Conservation (phyloP, 92 coral and sea anemone species). For the Epizoanthus fatuus region DNA sequence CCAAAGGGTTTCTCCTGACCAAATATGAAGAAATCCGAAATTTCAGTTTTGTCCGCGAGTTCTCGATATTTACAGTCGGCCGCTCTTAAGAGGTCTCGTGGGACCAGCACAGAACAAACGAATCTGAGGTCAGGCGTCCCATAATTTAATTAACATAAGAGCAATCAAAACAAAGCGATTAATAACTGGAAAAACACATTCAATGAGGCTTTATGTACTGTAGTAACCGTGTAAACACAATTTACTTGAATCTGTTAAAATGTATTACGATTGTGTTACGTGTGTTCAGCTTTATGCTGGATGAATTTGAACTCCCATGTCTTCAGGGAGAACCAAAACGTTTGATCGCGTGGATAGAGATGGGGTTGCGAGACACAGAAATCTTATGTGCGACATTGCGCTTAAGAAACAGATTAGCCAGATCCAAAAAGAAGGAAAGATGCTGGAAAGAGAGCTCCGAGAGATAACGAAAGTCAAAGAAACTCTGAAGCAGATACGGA, state of each 20-base stretch:
- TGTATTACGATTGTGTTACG: neutral
- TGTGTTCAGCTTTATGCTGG: neutral
- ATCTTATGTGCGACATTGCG: conserved; percentile 89
- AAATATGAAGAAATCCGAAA: too few species aligned
- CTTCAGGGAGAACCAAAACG: conserved; percentile 1
- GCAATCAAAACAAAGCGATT: conserved; percentile 7
- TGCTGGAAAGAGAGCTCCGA: conserved; percentile 83
- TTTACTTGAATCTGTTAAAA: neutral
- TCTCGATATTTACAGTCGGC: too few species aligned
- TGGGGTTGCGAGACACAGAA: conserved; percentile 86
- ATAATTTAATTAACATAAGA: conserved; percentile 4
- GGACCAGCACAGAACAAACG: too few species aligned
- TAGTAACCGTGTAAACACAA: neutral
- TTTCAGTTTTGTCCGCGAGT: too few species aligned
- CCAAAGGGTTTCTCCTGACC: too few species aligned
- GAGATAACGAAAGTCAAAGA: conserved; percentile 87
- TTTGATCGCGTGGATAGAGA: conserved; percentile 57
- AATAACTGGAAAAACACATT: neutral
- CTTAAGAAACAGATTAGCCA: conserved; percentile 82
- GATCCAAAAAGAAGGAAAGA: conserved; percentile 80
- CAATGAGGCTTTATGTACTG: neutral
- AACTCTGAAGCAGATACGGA: conserved; percentile 76
- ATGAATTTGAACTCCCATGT: conserved; percentile 12
- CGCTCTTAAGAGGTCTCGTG: too few species aligned
- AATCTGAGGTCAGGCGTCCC: too few species aligned